Percentiles rank a stretch among this genome's conserved stretches.
These are phyloP conservation scores for Macrophya annulata DNA, from an alignment of 2,888 invertebrate species.

Conservation along the genomic window DNA sequence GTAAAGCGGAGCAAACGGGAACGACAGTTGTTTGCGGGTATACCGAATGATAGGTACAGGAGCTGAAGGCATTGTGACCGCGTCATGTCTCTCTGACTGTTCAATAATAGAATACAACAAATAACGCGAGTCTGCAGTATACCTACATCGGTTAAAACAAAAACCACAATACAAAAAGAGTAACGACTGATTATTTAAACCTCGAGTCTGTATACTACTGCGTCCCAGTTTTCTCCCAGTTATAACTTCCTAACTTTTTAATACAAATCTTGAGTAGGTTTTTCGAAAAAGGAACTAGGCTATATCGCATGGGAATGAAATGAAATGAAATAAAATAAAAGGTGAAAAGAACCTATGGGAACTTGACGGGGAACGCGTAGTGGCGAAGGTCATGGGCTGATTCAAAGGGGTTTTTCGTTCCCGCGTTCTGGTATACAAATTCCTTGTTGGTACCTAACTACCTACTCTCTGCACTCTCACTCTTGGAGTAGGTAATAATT, in stretches of 20 bases:
- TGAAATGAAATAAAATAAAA: constrained; percentile 9
- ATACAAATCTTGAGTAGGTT: neutral
- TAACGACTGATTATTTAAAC: neutral
- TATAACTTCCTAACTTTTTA: neutral
- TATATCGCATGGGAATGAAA: constrained; percentile 3
- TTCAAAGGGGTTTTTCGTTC: constrained; percentile 38
- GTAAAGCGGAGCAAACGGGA: constrained; percentile 39
- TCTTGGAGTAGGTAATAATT: constrained; percentile 34
- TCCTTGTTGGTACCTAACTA: neutral
- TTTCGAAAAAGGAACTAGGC: neutral
- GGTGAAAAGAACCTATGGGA: constrained; percentile 37
- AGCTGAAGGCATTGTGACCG: constrained; percentile 47
- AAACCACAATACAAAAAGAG: neutral
- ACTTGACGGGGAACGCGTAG: neutral
- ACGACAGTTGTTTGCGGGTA: constrained; percentile 59
- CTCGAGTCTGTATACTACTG: neutral
- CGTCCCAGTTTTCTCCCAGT: neutral
- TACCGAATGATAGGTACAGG: constrained; percentile 47
- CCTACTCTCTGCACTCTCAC: constrained; percentile 26
- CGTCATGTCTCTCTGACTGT: constrained; percentile 55
- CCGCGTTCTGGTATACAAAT: constrained; percentile 8
- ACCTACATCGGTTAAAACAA: neutral
- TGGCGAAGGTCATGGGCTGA: constrained; percentile 40
- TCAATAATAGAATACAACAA: constrained; percentile 36
- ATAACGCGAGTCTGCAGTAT: neutral